Percentiles rank a stretch among this genome's conserved stretches.
phyloP scores from a whole-genome alignment of 2,888 invertebrate genomes.

The Phanerotoma sp. region DNA sequence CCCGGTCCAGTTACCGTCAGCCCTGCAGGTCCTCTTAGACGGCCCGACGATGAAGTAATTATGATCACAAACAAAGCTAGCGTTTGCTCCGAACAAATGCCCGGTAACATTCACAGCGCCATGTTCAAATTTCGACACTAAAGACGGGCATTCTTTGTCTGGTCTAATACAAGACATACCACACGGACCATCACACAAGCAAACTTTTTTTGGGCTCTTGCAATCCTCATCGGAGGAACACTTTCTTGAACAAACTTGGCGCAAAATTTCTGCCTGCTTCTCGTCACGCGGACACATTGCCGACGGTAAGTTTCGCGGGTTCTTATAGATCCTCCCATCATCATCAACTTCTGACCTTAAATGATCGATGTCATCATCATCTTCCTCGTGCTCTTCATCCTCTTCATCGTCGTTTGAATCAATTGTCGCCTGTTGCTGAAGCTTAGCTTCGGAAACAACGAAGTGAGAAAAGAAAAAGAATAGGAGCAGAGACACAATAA shows the following conservation, averaged over 20 bases:
- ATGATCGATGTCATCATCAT: slow-evolving; percentile 51
- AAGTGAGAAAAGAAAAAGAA: slow-evolving; percentile 43
- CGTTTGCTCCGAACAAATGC: slow-evolving; percentile 78
- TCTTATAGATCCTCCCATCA: slow-evolving; percentile 81
- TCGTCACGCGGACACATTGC: slow-evolving; percentile 84
- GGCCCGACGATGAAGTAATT: slow-evolving; percentile 88
- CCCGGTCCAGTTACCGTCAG: slow-evolving; percentile 90
- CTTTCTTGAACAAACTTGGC: slow-evolving; percentile 86
- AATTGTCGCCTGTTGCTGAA: slow-evolving; percentile 46
- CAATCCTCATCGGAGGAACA: slow-evolving; percentile 95
- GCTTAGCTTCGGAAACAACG: slow-evolving; percentile 48
- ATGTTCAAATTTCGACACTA: slow-evolving; percentile 70
- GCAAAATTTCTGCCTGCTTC: slow-evolving; percentile 78
- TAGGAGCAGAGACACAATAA: slow-evolving; percentile 39
- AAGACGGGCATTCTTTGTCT: slow-evolving; percentile 84
- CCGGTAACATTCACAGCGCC: slow-evolving; percentile 78
- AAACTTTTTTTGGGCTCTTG: slow-evolving; percentile 94
- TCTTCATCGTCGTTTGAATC: slow-evolving; percentile 61
- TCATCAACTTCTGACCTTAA: slow-evolving; percentile 68
- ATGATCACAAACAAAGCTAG: slow-evolving; percentile 83
- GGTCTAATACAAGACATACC: slow-evolving; percentile 98
- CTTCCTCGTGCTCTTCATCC: slow-evolving; percentile 59
- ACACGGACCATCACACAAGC: slow-evolving; percentile 94
- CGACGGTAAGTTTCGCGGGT: slow-evolving; percentile 85
- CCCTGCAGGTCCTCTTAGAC: slow-evolving; percentile 84